Base-by-base conservation (phyloP, 2,113 vertebrate species). In the Ochotona princeps region DNA sequence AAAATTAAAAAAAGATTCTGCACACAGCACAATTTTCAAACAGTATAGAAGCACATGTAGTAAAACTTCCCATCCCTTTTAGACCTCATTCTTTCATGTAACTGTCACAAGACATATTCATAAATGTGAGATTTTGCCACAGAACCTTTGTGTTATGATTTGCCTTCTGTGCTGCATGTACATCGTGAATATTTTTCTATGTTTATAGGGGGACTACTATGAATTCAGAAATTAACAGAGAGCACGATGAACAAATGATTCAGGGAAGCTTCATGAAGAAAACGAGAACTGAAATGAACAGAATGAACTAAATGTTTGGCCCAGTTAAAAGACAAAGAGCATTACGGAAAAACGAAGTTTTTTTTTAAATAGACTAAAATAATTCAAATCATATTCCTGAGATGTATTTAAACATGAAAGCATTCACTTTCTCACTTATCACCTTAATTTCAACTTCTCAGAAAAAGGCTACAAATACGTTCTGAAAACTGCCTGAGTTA, bases 401-500 rank as follows among this genome's bases (percentile, higher is more conserved):
- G 25, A 54, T 47, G 67, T 61, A 69, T 83, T 94, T 89, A 86
- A 32, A n/a, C 73, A 61, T 60, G 69, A 28, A 86, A 90, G 61
- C 60, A 13, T 20, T 26, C 14, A 85, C 17, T 79, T 89, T 69
- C 26, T 79, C 51, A 86, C 18, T 61, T 85, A 92, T 32, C 38
- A 72, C 20, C 25, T 30, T 20, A 78, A 87, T 93, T 90, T 78
- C 35, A 83, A 10, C 57, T 49, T 47, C 65, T 73, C 83, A 84
- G 66, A 60, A 78, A 63, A 51, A 49, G 66, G 67, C 47, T n/a
- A 70, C 26, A 74, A 14, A 60, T 1, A 74, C 15, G 75, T 32
- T 75, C 38, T 75, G 57, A 80, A 90, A 89, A 51, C 38, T 82
- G 72, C 35, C 51, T 61, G 1, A 57, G 66, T 80, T 69, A 85